Conservation (phyloP, 2,797 vertebrate genomes). For the Hirundo rustica region DNA sequence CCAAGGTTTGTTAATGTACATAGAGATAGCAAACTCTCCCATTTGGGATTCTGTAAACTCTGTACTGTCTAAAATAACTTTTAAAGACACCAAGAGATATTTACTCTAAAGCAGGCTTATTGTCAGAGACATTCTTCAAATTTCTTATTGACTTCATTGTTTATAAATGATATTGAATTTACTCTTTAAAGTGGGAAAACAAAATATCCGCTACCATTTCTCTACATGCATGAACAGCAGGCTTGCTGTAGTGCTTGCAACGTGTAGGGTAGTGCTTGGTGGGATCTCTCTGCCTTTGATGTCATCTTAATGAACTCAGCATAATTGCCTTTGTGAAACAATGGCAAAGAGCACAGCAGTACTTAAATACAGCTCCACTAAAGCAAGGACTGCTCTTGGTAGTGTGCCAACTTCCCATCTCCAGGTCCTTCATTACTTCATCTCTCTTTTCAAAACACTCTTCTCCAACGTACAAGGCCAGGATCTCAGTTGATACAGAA, state of each 20-base stretch:
- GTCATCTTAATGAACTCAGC: background rate
- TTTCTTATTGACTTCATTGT: background rate
- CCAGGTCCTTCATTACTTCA: background rate
- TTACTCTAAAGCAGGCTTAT: background rate
- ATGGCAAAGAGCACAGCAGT: background rate
- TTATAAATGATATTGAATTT: background rate
- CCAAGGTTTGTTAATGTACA: background rate
- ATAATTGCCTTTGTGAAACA: slow-evolving; percentile 8
- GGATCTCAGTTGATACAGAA: background rate
- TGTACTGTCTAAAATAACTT: background rate
- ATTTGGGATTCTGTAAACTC: background rate
- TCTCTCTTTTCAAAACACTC: background rate
- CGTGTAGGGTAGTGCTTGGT: background rate
- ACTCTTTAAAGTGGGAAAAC: background rate
- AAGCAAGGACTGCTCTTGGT: background rate
- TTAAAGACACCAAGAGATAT: background rate
- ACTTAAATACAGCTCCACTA: background rate
- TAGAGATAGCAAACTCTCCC: background rate
- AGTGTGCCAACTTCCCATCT: background rate
- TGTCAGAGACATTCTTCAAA: background rate
- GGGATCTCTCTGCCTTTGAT: background rate
- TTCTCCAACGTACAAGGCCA: background rate
- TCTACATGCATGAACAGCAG: background rate
- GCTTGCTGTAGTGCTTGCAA: background rate
- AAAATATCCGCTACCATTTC: background rate